Percentiles rank a stretch among this genome's conserved stretches.
These are phyloP conservation scores for Malachius bipustulatus DNA, from an alignment of 2,888 invertebrate species.

Conservation along the genomic window DNA sequence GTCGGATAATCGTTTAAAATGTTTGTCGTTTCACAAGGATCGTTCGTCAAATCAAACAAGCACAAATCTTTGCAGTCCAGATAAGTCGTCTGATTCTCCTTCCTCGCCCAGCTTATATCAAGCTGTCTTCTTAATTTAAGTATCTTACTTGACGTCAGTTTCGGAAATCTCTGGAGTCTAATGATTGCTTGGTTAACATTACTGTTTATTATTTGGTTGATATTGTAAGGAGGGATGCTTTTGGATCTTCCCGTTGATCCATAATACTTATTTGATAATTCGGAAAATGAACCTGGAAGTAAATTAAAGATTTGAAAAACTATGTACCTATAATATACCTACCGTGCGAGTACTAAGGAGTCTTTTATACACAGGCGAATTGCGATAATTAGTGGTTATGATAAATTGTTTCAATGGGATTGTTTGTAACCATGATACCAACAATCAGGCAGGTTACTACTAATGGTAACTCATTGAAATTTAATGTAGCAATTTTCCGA, in stretches of 20 bases:
- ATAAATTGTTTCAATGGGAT: too few species aligned
- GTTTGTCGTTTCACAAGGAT: constrained; percentile 32
- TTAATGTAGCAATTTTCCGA: too few species aligned
- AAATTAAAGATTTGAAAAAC: too few species aligned
- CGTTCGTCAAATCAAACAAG: constrained; percentile 28
- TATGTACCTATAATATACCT: too few species aligned
- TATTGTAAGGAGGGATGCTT: constrained; percentile 23
- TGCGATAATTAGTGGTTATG: too few species aligned
- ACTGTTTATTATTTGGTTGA: constrained; percentile 23
- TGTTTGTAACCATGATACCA: too few species aligned
- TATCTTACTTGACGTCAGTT: constrained; percentile 8
- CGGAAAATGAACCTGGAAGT: too few species aligned
- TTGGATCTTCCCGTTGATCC: constrained; percentile 22
- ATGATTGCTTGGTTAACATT: constrained; percentile 24
- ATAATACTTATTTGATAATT: too few species aligned
- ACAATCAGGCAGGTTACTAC: too few species aligned
- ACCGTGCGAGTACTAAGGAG: too few species aligned
- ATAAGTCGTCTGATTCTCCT: not conserved
- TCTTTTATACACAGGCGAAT: too few species aligned
- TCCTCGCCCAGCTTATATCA: constrained; percentile 10
- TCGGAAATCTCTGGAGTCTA: constrained; percentile 12
- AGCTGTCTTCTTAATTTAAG: constrained; percentile 2
- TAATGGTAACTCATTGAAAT: too few species aligned
- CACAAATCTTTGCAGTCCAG: constrained; percentile 22
- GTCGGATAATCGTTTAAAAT: constrained; percentile 19